Percentiles rank a stretch among this genome's conserved stretches.
Evolutionary conservation across 2,797 vertebrate genomes (phyloP).

Genomic region (Pelobates cultripes): DNA sequence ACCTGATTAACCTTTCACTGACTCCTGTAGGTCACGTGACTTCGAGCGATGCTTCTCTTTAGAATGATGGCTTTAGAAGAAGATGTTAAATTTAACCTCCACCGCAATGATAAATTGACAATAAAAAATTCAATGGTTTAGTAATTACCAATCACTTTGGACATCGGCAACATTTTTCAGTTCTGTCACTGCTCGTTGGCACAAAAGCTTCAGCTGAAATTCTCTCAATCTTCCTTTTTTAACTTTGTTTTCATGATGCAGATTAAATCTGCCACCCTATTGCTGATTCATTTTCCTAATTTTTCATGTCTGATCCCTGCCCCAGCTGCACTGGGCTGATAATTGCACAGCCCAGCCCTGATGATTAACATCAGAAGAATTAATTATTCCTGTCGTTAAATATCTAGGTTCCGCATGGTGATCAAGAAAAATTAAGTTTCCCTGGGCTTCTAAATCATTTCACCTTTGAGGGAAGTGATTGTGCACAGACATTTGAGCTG

Average conservation of each 20-base stretch:
- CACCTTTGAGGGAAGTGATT: constrained; percentile 98
- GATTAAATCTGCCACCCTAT: constrained; percentile 99
- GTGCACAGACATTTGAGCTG: constrained; percentile 85
- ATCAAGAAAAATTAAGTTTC: constrained; percentile 99
- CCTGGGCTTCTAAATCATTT: constrained; percentile 99
- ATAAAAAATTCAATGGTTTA: constrained; percentile 97
- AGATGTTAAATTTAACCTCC: constrained; percentile 96
- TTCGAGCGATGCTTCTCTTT: constrained; percentile 77
- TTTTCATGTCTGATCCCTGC: constrained; percentile 99
- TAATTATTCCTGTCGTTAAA: constrained; percentile 99
- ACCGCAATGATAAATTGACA: constrained; percentile 98
- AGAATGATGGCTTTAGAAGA: constrained; percentile 87
- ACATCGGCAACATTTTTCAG: constrained; percentile 97
- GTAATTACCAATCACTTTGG: constrained; percentile 99
- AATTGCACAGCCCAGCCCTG: constrained; percentile 99
- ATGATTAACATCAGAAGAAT: constrained; percentile 99
- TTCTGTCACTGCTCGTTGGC: constrained; percentile 90
- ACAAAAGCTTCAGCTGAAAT: constrained; percentile 91
- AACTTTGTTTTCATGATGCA: constrained; percentile 99
- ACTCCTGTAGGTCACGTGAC: constrained; percentile 83
- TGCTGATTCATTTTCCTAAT: constrained; percentile 99
- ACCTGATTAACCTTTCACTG: constrained; percentile 98
- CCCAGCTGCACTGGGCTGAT: constrained; percentile 99
- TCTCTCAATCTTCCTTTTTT: constrained; percentile 89
- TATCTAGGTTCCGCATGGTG: constrained; percentile 99